Evolutionary conservation across 1,140 invertebrate genomes (phyloP).

Genomic region (Drosophila biarmipes): DNA sequence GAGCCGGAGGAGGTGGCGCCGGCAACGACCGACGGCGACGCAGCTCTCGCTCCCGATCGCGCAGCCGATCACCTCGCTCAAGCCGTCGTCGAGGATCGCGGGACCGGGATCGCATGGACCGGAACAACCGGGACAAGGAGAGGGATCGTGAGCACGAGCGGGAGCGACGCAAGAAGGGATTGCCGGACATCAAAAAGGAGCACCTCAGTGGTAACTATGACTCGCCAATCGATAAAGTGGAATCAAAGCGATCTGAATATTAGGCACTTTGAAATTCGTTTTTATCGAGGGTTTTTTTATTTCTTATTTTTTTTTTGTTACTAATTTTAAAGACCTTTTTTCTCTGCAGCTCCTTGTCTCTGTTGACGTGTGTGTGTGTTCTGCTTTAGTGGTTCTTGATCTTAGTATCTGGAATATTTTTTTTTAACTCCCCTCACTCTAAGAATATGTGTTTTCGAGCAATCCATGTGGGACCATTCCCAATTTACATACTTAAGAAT

Average conservation of each 20-base stretch:
- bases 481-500: slow-evolving; percentile 6
- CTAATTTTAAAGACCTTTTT: slow-evolving; percentile 38
- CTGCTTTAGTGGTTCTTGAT: slow-evolving; percentile 55
- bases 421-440: slow-evolving; percentile 15
- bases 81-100: slow-evolving; percentile 86
- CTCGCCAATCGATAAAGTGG: not conserved
- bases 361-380: slow-evolving; percentile 74
- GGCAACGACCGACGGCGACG: slow-evolving; percentile 78
- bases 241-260: not conserved
- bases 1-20: slow-evolving; percentile 44
- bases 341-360: slow-evolving; percentile 69
- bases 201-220: slow-evolving; percentile 90
- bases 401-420: slow-evolving; percentile 52
- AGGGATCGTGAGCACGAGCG: slow-evolving; percentile 91
- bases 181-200: slow-evolving; percentile 94
- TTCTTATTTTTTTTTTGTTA: slow-evolving; percentile 5
- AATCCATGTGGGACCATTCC: slow-evolving; percentile 39
- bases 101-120: slow-evolving; percentile 86
- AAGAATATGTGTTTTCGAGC: slow-evolving; percentile 67
- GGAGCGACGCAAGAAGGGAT: slow-evolving; percentile 93
- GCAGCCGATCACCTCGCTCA: slow-evolving; percentile 82
- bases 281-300: not conserved
- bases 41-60: slow-evolving; percentile 82
- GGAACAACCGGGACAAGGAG: slow-evolving; percentile 89
- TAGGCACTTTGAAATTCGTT: slow-evolving; percentile 8